Conservation (phyloP, 2,888 invertebrate species). For the Thera britannica region DNA sequence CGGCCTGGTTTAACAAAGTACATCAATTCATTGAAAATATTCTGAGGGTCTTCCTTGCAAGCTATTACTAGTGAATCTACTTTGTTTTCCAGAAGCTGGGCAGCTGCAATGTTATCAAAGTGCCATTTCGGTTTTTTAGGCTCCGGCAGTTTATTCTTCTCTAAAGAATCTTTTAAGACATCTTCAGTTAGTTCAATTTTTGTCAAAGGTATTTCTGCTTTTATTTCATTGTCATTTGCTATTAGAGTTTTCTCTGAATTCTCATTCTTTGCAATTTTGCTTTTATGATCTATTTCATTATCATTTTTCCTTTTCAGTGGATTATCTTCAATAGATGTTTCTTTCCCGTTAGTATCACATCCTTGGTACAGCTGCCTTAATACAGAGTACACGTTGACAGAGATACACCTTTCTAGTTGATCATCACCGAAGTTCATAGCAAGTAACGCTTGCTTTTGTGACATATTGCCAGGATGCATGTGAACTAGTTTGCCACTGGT, state of each 20-base stretch:
- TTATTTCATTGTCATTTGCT: constrained; percentile 25
- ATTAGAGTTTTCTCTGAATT: constrained; percentile 28
- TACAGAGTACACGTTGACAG: constrained; percentile 91
- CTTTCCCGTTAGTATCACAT: constrained; percentile 56
- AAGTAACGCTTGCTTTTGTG: constrained; percentile 90
- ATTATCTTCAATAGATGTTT: constrained; percentile 49
- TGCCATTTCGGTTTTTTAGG: constrained; percentile 88
- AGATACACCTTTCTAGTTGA: constrained; percentile 88
- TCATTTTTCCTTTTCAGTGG: constrained; percentile 62
- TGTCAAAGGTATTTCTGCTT: constrained; percentile 17
- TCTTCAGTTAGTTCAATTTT: constrained; percentile 25
- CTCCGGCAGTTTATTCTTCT: constrained; percentile 28
- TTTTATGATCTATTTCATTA: constrained; percentile 48
- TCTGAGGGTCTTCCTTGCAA: constrained; percentile 93
- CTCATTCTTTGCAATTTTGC: constrained; percentile 61
- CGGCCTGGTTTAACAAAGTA: constrained; percentile 92
- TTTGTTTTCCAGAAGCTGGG: constrained; percentile 85
- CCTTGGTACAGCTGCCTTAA: constrained; percentile 88
- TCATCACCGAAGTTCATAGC: constrained; percentile 92
- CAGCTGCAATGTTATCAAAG: constrained; percentile 87
- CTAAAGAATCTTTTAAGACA: constrained; percentile 22
- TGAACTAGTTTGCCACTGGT: constrained; percentile 88
- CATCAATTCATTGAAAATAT: constrained; percentile 89
- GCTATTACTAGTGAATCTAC: constrained; percentile 92
- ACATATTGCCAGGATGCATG: constrained; percentile 92